A percentile compares a stretch with the other conserved stretches of the same genome.
These are phyloP conservation scores for Nyctibius grandis DNA, from an alignment of 2,797 vertebrate genomes.

Conservation along the genomic window DNA sequence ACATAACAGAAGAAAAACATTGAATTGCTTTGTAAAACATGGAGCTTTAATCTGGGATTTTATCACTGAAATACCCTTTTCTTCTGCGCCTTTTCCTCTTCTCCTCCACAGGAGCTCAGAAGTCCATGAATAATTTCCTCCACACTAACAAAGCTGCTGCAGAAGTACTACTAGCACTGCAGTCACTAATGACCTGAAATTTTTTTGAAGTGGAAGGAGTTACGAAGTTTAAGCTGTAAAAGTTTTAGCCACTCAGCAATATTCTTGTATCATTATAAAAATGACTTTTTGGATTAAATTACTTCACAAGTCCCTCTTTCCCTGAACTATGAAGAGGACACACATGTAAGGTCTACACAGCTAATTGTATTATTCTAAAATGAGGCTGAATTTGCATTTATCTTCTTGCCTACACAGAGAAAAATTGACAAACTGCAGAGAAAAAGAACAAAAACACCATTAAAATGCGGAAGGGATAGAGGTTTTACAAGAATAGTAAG, in stretches of 20 bases:
- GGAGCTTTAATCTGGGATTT: neutral
- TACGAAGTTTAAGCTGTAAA: neutral
- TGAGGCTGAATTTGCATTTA: neutral
- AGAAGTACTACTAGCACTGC: neutral
- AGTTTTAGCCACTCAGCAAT: neutral
- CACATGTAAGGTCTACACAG: neutral
- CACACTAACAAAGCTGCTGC: neutral
- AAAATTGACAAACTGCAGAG: neutral
- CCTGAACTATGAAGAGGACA: neutral
- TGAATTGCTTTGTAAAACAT: neutral
- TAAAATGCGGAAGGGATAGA: neutral
- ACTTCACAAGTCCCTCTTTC: neutral
- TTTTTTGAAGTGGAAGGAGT: neutral
- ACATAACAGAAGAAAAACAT: neutral
- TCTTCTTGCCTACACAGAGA: neutral
- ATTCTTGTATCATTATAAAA: neutral
- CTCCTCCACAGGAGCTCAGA: neutral
- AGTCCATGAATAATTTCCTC: neutral
- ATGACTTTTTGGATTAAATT: neutral
- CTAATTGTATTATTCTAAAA: neutral
- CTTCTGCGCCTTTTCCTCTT: neutral
- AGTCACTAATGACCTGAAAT: neutral
- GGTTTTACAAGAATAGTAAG: neutral
- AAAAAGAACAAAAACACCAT: neutral
- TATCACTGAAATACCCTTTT: neutral